phyloP scores from a whole-genome alignment of 2,888 invertebrate genomes.

The Drosophila emarginata region DNA sequence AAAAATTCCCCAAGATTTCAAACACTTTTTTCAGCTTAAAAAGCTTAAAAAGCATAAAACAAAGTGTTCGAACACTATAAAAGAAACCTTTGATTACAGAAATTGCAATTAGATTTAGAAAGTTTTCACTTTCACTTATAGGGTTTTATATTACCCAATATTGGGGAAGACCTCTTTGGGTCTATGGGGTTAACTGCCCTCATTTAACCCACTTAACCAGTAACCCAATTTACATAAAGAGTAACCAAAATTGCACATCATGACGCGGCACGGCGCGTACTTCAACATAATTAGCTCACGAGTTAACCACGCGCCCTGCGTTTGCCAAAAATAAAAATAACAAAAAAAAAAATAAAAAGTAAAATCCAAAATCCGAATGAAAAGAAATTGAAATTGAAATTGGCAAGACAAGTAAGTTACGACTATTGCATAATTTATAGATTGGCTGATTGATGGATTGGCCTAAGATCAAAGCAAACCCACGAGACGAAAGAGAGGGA shows the following conservation, averaged over 20 bases:
- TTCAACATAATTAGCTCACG: conserved; percentile 59
- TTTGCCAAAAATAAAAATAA: conserved; percentile 34
- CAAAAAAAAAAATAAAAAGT: conserved; percentile 13
- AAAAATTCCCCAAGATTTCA: no score
- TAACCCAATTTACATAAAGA: conserved; percentile 12
- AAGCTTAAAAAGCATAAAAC: no score
- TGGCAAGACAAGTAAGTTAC: conserved; percentile 29
- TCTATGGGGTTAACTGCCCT: conserved; percentile 3
- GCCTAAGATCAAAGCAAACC: conserved; percentile 35
- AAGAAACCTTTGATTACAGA: no score
- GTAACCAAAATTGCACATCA: conserved; percentile 57
- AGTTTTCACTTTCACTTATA: background rate
- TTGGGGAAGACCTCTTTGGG: background rate
- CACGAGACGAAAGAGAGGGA: conserved; percentile 30
- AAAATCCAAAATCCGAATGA: background rate
- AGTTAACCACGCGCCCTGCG: conserved; percentile 28
- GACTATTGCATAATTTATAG: conserved; percentile 56
- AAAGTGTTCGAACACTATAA: no score
- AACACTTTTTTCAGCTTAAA: no score
- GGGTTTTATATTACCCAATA: background rate
- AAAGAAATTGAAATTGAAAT: conserved; percentile 57
- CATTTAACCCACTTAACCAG: conserved; percentile 14
- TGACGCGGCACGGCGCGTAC: conserved; percentile 46
- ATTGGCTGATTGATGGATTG: conserved; percentile 69
- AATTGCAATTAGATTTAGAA: no score